Conservation (phyloP, 2,888 invertebrate species). For the Mamestra brassicae region DNA sequence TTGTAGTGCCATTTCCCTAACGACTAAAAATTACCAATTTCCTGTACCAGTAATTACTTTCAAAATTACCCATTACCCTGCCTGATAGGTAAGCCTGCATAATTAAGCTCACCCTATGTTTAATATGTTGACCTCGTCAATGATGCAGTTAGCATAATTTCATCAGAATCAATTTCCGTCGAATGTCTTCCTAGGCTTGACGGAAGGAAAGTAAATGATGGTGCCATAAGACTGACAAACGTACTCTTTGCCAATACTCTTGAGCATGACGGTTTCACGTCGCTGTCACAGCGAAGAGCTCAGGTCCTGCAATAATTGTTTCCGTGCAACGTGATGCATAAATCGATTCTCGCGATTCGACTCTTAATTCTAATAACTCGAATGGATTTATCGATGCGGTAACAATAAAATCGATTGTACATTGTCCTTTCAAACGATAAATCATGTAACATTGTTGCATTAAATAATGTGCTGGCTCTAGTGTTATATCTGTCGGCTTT, state of each 20-base stretch:
- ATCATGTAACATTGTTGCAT: slow-evolving; percentile 71
- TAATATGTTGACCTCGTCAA: slow-evolving; percentile 58
- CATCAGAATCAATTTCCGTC: slow-evolving; percentile 64
- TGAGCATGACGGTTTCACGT: slow-evolving; percentile 77
- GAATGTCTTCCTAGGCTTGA: slow-evolving; percentile 69
- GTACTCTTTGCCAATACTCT: slow-evolving; percentile 73
- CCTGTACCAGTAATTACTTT: slow-evolving; percentile 39
- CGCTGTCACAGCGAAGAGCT: slow-evolving; percentile 74
- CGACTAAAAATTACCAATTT: slow-evolving; percentile 40
- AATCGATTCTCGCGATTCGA: slow-evolving; percentile 80
- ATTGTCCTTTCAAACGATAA: slow-evolving; percentile 78
- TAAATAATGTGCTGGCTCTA: slow-evolving; percentile 49
- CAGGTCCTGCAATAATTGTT: slow-evolving; percentile 75
- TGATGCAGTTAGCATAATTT: slow-evolving; percentile 56
- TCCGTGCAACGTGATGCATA: slow-evolving; percentile 82
- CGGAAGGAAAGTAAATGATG: slow-evolving; percentile 82
- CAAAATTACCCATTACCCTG: slow-evolving; percentile 51
- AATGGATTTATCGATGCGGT: slow-evolving; percentile 77
- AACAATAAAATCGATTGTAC: slow-evolving; percentile 81
- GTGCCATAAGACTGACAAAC: slow-evolving; percentile 72
- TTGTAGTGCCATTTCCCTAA: slow-evolving; percentile 40
- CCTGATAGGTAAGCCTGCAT: slow-evolving; percentile 35
- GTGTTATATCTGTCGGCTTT: slow-evolving; percentile 57
- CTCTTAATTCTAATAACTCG: slow-evolving; percentile 74
- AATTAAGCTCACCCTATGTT: slow-evolving; percentile 46